Evolutionary conservation across 2,797 vertebrate species (phyloP).

Genomic region (Hyperoplus lanceolatus): DNA sequence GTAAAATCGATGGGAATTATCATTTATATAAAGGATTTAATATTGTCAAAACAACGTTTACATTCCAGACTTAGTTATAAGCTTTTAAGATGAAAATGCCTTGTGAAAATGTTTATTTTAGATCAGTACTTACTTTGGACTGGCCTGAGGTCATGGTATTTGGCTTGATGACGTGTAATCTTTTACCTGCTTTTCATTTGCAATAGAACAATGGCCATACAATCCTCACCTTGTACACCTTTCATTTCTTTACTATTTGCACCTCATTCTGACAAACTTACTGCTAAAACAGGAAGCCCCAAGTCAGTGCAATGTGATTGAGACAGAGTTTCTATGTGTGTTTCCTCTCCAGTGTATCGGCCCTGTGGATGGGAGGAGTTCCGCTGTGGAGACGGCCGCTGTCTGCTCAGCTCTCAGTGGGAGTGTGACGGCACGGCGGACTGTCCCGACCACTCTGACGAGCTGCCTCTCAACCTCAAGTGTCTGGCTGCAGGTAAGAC

Average conservation of each 20-base stretch:
- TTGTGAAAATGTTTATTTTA: background rate
- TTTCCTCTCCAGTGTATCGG: conserved; percentile 87
- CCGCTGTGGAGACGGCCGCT: conserved; percentile 94
- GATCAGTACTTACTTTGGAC: background rate
- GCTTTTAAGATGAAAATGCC: background rate
- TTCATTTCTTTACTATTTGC: conserved; percentile 14
- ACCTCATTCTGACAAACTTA: conserved; percentile 17
- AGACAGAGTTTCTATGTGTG: conserved; percentile 46
- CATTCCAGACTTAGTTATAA: background rate
- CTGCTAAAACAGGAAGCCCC: background rate
- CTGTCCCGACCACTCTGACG: conserved; percentile 96
- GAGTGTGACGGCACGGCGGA: conserved; percentile 97
- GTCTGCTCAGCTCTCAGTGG: conserved; percentile 95
- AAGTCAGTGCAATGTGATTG: conserved; percentile 31
- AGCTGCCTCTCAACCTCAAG: conserved; percentile 94
- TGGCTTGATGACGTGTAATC: no score
- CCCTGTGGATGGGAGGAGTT: conserved; percentile 92
- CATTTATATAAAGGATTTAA: background rate
- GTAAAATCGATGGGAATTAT: background rate
- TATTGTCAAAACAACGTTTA: background rate
- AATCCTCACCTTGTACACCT: conserved; percentile 15
- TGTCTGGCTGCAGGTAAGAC: conserved; percentile 93
- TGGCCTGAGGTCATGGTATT: background rate
- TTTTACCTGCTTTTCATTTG: background rate
- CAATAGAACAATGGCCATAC: background rate